phyloP scores from a whole-genome alignment of 1,140 invertebrate genomes.

The Contarinia nasturtii region DNA sequence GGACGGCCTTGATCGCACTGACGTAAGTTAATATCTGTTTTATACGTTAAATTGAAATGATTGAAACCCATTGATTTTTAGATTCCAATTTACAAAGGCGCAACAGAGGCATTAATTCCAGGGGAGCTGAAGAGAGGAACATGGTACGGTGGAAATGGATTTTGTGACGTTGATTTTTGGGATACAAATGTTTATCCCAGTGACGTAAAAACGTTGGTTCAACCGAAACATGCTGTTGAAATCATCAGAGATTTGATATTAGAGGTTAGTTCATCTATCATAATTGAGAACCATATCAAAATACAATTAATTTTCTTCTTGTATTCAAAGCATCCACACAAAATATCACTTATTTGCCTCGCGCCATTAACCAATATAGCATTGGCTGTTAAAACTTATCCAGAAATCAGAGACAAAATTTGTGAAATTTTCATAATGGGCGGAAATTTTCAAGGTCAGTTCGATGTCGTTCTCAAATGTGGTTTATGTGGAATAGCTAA shows the following conservation, averaged over 20 bases:
- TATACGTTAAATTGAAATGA: neutral
- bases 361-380: constrained; percentile 64
- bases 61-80: constrained; percentile 10
- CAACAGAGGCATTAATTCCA: constrained; percentile 27
- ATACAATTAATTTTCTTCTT: too few relatives aligned
- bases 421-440: constrained; percentile 55
- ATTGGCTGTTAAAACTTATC: constrained; percentile 44
- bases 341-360: constrained; percentile 39
- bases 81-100: constrained; percentile 46
- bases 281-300: neutral
- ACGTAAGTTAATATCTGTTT: constrained; percentile 26
- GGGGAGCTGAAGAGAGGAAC: constrained; percentile 9
- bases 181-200: neutral
- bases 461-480: too few relatives aligned
- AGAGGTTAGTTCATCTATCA: constrained; percentile 9
- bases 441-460: constrained; percentile 41
- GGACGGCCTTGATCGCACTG: constrained; percentile 22
- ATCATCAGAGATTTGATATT: constrained; percentile 29
- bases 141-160: constrained; percentile 38
- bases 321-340: constrained; percentile 12
- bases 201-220: constrained; percentile 3
- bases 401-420: constrained; percentile 34
- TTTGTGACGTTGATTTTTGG: constrained; percentile 30
- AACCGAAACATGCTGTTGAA: constrained; percentile 14
- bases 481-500: too few relatives aligned